Evolutionary conservation across 2,888 invertebrate species (phyloP).

Genomic region (Dasysyrphus albostriatus): DNA sequence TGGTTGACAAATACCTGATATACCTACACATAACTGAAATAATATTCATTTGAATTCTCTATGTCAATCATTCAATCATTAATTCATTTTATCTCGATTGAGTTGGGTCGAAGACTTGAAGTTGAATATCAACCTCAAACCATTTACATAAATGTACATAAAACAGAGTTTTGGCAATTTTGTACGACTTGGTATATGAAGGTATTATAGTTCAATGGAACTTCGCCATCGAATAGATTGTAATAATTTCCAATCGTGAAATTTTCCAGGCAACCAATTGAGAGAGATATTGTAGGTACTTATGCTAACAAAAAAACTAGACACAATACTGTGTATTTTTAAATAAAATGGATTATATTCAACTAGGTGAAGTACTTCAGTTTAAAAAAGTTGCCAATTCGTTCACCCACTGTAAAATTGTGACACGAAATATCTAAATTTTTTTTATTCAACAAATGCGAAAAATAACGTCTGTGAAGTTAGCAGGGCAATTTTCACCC

Average conservation of each 20-base stretch:
- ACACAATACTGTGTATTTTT: neutral
- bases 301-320: neutral
- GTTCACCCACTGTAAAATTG: constrained; percentile 14
- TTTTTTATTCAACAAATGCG: no score
- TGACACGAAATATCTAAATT: constrained; percentile 56
- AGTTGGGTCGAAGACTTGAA: constrained; percentile 37
- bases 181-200: neutral
- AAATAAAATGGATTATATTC: neutral
- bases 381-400: constrained; percentile 50
- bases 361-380: neutral
- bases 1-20: constrained; percentile 23
- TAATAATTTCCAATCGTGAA: neutral
- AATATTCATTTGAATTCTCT: constrained; percentile 52
- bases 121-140: constrained; percentile 7
- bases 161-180: neutral
- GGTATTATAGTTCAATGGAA: no score
- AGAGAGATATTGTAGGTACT: neutral
- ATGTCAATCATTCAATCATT: constrained; percentile 71
- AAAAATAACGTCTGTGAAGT: no score
- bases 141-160: neutral
- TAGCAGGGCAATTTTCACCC: no score
- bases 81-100: constrained; percentile 67
- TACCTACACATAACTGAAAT: neutral
- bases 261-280: fast-evolving
- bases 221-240: neutral